Base-by-base conservation (phyloP, 2,888 invertebrate genomes). In the Gasteruption jaculator region DNA sequence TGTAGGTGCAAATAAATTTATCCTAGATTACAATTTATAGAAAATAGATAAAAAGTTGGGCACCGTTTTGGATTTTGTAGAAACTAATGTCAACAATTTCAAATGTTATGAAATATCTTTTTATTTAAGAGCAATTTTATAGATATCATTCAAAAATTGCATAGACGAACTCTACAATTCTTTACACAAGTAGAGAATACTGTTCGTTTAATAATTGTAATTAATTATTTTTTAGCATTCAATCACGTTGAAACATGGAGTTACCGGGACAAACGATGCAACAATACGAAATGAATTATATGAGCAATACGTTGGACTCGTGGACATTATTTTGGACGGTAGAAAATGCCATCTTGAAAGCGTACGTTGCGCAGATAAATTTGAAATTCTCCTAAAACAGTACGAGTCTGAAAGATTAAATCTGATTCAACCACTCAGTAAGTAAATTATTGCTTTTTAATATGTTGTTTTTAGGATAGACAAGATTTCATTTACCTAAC, bases 291-390 rank as follows among this genome's bases (percentile, higher is more conserved):
- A 77, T 24, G 73, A 75, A 39, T 63, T 88, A 20, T 82, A 81
- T 57, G 82, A 83, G 48, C 86, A 88, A 61, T 71, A 86, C 38
- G 75, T 85, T 4, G 78, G 81, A 41, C 65, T 88, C 2, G 77
- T 83, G 19, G 88, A 89, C 64, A 71, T 86, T 18, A 76, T 88
- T 43, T 71, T 90, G 44, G 85, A 86, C 60, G 86, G 86, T 1
- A 77, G 80, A 52, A 82, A 80, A 54, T 76, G 74, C 36, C 86
- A 88, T 60, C 67, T 88, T 39, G 81, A 83, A 41, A 84, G 82
- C 58, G 73, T 84, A 11, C 73, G 75, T 14, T 77, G 76, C 27
- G 75, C 76, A 0, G 77, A 78, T 18, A 77, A 79, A 52, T 79
- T 77, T 46, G 74, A 75, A 32, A 71, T 78, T 33, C 53, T 83